phyloP scores from a whole-genome alignment of 2,797 vertebrate species.

The Vespertilio murinus region DNA sequence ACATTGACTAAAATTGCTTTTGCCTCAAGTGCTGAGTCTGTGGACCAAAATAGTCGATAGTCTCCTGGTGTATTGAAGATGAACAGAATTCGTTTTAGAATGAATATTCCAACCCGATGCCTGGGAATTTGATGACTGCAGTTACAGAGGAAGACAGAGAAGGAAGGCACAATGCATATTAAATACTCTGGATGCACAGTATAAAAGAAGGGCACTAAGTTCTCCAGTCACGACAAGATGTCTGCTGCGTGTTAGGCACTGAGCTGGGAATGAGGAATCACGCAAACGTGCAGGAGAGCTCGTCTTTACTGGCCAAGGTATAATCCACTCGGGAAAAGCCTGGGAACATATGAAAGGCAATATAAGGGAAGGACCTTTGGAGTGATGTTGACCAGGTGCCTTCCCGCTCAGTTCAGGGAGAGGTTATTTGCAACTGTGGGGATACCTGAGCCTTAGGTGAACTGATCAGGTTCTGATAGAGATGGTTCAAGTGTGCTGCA shows the following conservation, averaged over 20 bases:
- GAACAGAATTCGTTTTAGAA: constrained; percentile 26
- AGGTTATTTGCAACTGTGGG: background rate
- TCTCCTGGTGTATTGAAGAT: background rate
- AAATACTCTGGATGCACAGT: background rate
- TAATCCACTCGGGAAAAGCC: background rate
- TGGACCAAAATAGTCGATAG: constrained; percentile 21
- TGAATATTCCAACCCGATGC: constrained; percentile 35
- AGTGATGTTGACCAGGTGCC: background rate
- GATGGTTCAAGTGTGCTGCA: background rate
- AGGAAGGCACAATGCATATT: background rate
- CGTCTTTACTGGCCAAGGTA: background rate
- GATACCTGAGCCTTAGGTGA: background rate
- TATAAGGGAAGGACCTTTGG: background rate
- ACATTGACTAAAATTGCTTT: constrained; percentile 31
- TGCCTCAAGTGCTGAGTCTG: background rate
- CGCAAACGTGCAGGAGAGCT: background rate
- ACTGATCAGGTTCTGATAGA: background rate
- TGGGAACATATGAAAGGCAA: fast-evolving
- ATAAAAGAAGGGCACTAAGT: background rate
- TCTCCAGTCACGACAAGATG: background rate
- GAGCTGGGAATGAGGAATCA: background rate
- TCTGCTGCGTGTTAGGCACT: background rate
- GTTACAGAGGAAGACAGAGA: background rate
- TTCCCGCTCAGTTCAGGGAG: background rate
- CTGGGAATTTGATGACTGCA: background rate